Evolutionary conservation across 2,888 invertebrate genomes (phyloP), one percentile per base, ranked within the genome.

Genomic region (Elmis aenea): DNA sequence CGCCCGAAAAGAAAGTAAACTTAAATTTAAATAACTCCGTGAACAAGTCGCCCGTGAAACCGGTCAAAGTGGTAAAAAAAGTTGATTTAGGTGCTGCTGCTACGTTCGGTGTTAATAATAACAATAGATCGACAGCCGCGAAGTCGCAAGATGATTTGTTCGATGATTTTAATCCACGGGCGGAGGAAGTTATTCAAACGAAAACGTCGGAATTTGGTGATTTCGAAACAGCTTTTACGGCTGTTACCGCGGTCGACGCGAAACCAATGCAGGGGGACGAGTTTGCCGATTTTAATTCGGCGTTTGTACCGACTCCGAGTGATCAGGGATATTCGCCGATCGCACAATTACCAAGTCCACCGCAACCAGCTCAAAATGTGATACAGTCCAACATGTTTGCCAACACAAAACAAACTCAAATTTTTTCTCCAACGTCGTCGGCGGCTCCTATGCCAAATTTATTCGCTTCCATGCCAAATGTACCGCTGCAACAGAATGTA

Each of bases 241-340:
- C 46, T 12, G 55, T 38, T 8, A 3, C 47, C 3, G 18, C 38
- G 2, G 15, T 43, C 13, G 34, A 15, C 14, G 38, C 44, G 36
- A n/a, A n/a, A n/a, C n/a, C n/a, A n/a, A n/a, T n/a, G 18, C 13
- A 49, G 39, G 70, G 64, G 41, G 84, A 82, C 51, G 84, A 83
- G 46, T 90, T 90, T 67, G 90, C 88, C 0, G 90, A 89, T 68
- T 89, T 90, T 64, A 73, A 74, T 42, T 78, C 80, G 25, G 86
- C 86, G 5, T 89, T 88, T 66, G 60, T 58, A 10, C 13, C 5
- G n/a, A n/a, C 16, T 20, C 18, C 21, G 8, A 4, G 18, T 3
- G 11, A 13, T 11, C 12, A 15, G 10, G 12, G 15, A 25, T 11
- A 8, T 9, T 22, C 13, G 29, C 5, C 35, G 31, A 3, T 20